Evolutionary conservation across 2,797 vertebrate species (phyloP).

Genomic region (Siniperca undulata): DNA sequence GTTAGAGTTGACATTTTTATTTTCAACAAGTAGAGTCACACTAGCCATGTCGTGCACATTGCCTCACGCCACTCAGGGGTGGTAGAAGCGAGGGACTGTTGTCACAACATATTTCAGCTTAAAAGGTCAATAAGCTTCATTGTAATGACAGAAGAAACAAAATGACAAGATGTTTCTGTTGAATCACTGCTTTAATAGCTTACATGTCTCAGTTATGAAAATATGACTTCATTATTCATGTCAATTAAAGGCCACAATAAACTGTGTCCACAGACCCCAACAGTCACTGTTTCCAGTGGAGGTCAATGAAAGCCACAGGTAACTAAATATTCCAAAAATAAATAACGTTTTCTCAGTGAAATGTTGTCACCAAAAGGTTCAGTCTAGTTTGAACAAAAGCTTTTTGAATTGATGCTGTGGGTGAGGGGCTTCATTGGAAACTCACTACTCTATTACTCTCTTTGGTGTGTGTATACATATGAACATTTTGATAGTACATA

Average conservation of each 20-base stretch:
- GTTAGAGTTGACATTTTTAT: conserved; percentile 45
- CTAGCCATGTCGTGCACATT: too few species aligned
- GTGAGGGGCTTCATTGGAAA: neutral
- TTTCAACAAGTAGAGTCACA: conserved; percentile 14
- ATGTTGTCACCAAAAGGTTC: neutral
- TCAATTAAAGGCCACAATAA: conserved; percentile 34
- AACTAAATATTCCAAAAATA: neutral
- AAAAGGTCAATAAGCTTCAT: conserved; percentile 63
- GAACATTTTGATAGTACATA: neutral
- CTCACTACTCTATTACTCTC: neutral
- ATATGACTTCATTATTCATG: conserved; percentile 37
- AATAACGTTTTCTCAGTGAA: neutral
- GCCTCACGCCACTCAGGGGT: conserved; percentile 12
- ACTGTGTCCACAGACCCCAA: neutral
- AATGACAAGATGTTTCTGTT: conserved; percentile 36
- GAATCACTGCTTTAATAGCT: conserved; percentile 18
- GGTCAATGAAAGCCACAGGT: neutral
- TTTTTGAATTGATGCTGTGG: neutral
- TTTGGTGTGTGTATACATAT: neutral
- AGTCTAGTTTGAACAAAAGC: neutral
- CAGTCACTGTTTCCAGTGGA: neutral
- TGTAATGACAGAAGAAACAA: conserved; percentile 24
- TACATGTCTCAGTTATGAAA: conserved; percentile 13
- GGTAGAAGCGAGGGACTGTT: conserved; percentile 1
- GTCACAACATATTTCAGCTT: conserved; percentile 54